Evolutionary conservation across 2,888 invertebrate genomes (phyloP).

Genomic region (Dexiosoma caninum): DNA sequence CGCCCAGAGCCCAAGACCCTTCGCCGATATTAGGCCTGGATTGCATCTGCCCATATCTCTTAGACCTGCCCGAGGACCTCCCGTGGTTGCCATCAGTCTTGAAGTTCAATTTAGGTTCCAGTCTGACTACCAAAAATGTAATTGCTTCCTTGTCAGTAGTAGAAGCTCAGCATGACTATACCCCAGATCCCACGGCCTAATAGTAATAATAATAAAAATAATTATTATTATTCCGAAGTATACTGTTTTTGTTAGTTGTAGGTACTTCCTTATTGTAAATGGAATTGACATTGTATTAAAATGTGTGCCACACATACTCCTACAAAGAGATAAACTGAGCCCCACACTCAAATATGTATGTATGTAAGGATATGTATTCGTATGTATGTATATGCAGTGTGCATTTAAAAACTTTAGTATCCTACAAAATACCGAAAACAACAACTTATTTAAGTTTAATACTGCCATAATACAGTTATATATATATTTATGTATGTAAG

Average conservation of each 20-base stretch:
- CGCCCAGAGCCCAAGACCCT: too few species aligned
- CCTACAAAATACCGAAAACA: conserved; percentile 47
- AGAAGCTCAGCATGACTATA: too few species aligned
- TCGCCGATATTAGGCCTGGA: too few species aligned
- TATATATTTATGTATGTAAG: neutral
- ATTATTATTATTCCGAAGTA: too few species aligned
- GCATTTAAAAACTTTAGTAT: conserved; percentile 40
- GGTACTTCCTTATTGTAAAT: neutral
- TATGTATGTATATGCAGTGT: neutral
- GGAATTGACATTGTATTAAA: neutral
- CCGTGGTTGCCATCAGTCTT: too few species aligned
- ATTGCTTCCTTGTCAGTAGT: too few species aligned
- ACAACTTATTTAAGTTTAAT: conserved; percentile 37
- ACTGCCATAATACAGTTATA: conserved; percentile 20
- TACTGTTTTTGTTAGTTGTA: neutral
- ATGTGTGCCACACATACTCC: neutral
- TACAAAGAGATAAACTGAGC: conserved; percentile 59
- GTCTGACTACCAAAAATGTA: too few species aligned
- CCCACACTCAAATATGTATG: conserved; percentile 19
- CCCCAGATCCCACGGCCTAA: too few species aligned
- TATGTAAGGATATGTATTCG: neutral
- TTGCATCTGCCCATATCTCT: too few species aligned
- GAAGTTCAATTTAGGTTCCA: too few species aligned
- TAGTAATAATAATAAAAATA: too few species aligned
- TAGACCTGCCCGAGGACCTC: too few species aligned